These are phyloP conservation scores for Mastacembelus armatus DNA, from an alignment of 2,797 vertebrate genomes.

Conservation along the genomic window DNA sequence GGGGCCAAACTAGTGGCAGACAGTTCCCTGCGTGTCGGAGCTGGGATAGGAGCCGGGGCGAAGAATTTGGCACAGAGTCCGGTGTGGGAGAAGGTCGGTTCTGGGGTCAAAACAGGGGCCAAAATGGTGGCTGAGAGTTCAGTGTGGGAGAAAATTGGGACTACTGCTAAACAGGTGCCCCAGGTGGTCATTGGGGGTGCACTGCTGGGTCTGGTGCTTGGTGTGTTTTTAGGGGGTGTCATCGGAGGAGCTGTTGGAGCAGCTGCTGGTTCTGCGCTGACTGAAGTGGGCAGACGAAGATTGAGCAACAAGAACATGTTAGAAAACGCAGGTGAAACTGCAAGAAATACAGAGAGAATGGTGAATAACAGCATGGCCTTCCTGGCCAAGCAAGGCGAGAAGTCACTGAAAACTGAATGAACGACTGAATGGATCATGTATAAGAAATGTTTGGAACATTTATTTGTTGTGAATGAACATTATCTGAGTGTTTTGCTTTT, in stretches of 20 bases:
- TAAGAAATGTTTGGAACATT: slow-evolving; percentile 9
- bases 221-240: slow-evolving; percentile 74
- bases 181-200: slow-evolving; percentile 60
- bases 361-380: slow-evolving; percentile 29
- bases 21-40: slow-evolving; percentile 54
- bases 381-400: slow-evolving; percentile 49
- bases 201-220: slow-evolving; percentile 75
- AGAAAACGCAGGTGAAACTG: slow-evolving; percentile 16
- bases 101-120: slow-evolving; percentile 68
- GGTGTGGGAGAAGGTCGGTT: slow-evolving; percentile 70
- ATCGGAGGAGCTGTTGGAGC: slow-evolving; percentile 81
- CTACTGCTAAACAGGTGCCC: slow-evolving; percentile 62
- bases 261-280: slow-evolving; percentile 69
- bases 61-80: slow-evolving; percentile 75
- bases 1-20: slow-evolving; percentile 64
- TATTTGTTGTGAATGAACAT: background rate
- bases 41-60: slow-evolving; percentile 61
- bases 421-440: background rate
- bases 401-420: slow-evolving; percentile 78
- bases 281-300: slow-evolving; percentile 77
- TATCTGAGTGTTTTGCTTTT: background rate
- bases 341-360: background rate
- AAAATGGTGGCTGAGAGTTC: slow-evolving; percentile 73
- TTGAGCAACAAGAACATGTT: slow-evolving; percentile 43
- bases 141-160: slow-evolving; percentile 68